Evolutionary conservation across 1,140 invertebrate species (phyloP).

Genomic region (Lasaia peninsularis): DNA sequence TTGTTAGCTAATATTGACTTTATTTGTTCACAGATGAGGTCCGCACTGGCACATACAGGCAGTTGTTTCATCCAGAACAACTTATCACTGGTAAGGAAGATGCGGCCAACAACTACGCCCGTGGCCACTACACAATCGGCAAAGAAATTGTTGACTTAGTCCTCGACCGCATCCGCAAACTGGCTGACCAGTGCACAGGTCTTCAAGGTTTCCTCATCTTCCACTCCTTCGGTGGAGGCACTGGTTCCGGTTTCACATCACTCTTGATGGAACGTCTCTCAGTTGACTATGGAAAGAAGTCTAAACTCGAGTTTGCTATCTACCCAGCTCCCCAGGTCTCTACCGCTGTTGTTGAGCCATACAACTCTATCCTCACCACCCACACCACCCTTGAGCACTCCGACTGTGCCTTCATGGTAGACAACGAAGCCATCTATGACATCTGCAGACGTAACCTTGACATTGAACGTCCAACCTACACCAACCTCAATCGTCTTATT

Average conservation of each 20-base stretch:
- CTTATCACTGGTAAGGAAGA: slow-evolving; percentile 78
- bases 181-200: slow-evolving; percentile 92
- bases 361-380: slow-evolving; percentile 91
- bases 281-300: slow-evolving; percentile 94
- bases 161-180: slow-evolving; percentile 87
- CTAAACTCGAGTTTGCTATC: slow-evolving; percentile 93
- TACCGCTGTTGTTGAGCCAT: slow-evolving; percentile 93
- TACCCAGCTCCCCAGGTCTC: slow-evolving; percentile 94
- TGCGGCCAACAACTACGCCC: slow-evolving; percentile 84
- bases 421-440: slow-evolving; percentile 92
- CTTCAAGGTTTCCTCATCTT: slow-evolving; percentile 94
- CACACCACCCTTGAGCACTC: slow-evolving; percentile 93
- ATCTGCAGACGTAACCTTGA: slow-evolving; percentile 93
- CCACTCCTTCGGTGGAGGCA: slow-evolving; percentile 94
- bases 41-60: slow-evolving; percentile 88
- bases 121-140: slow-evolving; percentile 87
- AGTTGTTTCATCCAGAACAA: slow-evolving; percentile 47
- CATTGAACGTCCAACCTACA: slow-evolving; percentile 91
- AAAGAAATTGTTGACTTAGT: slow-evolving; percentile 92
- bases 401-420: slow-evolving; percentile 93
- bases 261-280: slow-evolving; percentile 92
- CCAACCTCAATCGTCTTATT: slow-evolving; percentile 88
- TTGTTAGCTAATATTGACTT: slow-evolving; percentile 3
- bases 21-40: slow-evolving; percentile 80
- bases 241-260: slow-evolving; percentile 93